Base-by-base conservation (phyloP, 2,888 invertebrate genomes). In the Netelia fuscicornis region DNA sequence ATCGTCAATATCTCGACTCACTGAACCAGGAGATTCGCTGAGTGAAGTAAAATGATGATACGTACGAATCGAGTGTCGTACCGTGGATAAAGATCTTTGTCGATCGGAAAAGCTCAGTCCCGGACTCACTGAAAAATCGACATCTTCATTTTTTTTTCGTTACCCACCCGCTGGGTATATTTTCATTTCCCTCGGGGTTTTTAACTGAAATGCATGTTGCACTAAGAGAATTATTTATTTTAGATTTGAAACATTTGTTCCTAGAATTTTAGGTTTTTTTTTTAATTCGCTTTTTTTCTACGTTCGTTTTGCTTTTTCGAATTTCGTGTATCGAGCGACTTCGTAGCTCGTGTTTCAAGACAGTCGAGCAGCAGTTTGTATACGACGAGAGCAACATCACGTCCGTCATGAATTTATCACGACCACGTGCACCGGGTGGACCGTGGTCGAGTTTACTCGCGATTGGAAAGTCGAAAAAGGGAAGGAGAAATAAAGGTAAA, bases 391-490 rank as follows among this genome's bases (percentile, higher is more conserved):
- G 74, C 74, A 68, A 65, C 67, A 42, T 67, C 60, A 68, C 70
- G 9, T 62, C 60, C 37, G 68, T 54, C 60, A 56, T 54, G n/a
- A 70, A 82, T 82, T 79, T 85, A 85, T 82, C 76, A 77, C 77
- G 78, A 67, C 56, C 74, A 75, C 72, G 68, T 68, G 82, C 44
- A 77, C 85, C 58, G 67, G 6, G 6, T 37, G 37, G 37, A 37
- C 37, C 6, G 52, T 56, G 82, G 72, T 84, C 77, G 84, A 48
- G 48, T 84, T 84, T 52, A 37, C 70, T 37, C 72, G 56, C 68
- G 65, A 71, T 77, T 67, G 70, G 72, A 72, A 77, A 44, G 78
- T 25, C 44, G 20, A 67, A 70, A 58, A 70, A 81, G 68, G 30
- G 37, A 56, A 37, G 48, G 17, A 68, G 44, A 20, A 60, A 60